Base-by-base conservation (phyloP, 2,888 invertebrate species). In the Sinopyrophorus schimmeli region DNA sequence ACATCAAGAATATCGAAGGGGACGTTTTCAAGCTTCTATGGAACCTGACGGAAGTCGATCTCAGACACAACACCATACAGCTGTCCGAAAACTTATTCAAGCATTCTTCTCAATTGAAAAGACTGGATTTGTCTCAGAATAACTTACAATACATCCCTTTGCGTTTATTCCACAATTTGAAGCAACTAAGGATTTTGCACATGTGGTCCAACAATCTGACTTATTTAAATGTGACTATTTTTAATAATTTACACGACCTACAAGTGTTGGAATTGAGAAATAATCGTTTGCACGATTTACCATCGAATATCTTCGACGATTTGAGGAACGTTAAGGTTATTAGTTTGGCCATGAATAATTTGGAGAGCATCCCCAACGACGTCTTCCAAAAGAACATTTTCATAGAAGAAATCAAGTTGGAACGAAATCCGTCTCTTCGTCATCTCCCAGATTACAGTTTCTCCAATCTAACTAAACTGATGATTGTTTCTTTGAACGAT, bases 171-270 rank as follows among this genome's bases (percentile, higher is more conserved):
- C 74, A 77, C 20, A 80, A 81, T 66, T 75, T 84, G 58, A 76
- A 74, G 39, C 77, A 79, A 57, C 68, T 89, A 47, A 72, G 74
- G 41, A 76, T 80, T 32, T 72, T 90, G 38, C 84, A 86, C 60
- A 68, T 89, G 18, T 85, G 84, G 81, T 78, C 80, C 60, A 90
- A 88, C 66, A 78, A 80, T 58, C 73, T 90, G 42, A 78, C 75
- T 14, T 79, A 81, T 69, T 75, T 89, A 23, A 77, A 81, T 9
- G 75, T 79, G 51, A 76, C 80, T 46, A 76, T 81, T 50, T 86
- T 89, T 63, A 77, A 79, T 17, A 80, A 84, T 31, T 76, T 85
- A 2, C 72, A 76, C 17, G 79, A 80, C 0, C 73, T 91, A 3
- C 75, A 78, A 59, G 79, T 80, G 54, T 74, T 92, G 50, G 87